phyloP scores from a whole-genome alignment of 1,140 invertebrate species.

The Eupeodes corollae region DNA sequence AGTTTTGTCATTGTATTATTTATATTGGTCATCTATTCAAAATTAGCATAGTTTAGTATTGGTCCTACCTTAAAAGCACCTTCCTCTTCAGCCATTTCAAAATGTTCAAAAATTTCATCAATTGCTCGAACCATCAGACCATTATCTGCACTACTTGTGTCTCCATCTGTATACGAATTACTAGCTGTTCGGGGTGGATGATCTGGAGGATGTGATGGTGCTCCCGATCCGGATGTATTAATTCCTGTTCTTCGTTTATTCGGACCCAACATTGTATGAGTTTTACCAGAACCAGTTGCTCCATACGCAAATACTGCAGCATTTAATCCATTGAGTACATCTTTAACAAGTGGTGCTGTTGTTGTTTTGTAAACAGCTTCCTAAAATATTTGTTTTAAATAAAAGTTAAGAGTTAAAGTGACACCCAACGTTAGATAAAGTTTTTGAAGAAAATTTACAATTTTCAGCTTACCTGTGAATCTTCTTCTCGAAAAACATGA shows the following conservation, averaged over 20 bases:
- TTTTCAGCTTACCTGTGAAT: conserved; percentile 42
- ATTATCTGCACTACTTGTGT: conserved; percentile 25
- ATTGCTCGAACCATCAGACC: conserved; percentile 35
- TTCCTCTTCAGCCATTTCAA: conserved; percentile 22
- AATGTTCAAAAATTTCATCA: conserved; percentile 32
- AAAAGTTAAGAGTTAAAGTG: too few species aligned
- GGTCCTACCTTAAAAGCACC: conserved; percentile 16
- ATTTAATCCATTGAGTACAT: conserved; percentile 86
- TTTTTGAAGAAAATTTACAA: neutral
- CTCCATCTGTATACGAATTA: conserved; percentile 11
- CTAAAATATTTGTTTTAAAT: neutral
- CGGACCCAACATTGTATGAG: conserved; percentile 35
- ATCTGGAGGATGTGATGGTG: neutral
- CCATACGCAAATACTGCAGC: conserved; percentile 93
- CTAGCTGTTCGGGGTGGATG: conserved; percentile 13
- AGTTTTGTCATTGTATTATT: too few species aligned
- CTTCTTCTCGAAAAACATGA: conserved; percentile 66
- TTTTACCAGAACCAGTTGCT: conserved; percentile 32
- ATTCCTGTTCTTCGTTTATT: conserved; percentile 21
- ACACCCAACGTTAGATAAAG: too few species aligned
- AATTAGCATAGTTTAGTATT: neutral
- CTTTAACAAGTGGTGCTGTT: conserved; percentile 70
- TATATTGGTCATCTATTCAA: too few species aligned
- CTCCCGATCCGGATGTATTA: neutral
- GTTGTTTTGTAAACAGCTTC: conserved; percentile 75